Evolutionary conservation across 2,888 invertebrate genomes (phyloP), one percentile per base, ranked within the genome.

Genomic region (Epirrhoe tristata): DNA sequence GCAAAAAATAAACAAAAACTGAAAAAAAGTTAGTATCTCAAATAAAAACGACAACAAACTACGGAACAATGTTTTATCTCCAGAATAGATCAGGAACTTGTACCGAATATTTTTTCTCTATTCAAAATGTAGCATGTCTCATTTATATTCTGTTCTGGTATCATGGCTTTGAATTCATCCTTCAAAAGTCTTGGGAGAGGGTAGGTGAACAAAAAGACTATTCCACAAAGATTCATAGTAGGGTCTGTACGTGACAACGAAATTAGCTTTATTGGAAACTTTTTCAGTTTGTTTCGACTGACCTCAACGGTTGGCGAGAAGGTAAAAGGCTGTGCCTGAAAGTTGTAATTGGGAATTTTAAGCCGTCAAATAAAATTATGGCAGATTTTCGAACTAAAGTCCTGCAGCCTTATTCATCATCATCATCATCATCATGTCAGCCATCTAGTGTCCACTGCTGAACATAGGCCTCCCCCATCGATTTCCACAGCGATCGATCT

Each of bases 111-210:
- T 52, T 52, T 52, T 52, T 52, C 51, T 51, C 12, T 50, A 52
- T n/a, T 52, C 58, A 58, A 58, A 58, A 58, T 10, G 50, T 8
- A 50, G 50, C 16, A n/a, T 39, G 14, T 24, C 58, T 52, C 58
- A 59, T 59, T 59, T 7, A 24, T 59, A 59, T 59, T 59, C 58
- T 14, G 39, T 14, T 46, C 48, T 6, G 32, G 57, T 48, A 32
- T 14, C 14, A 8, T 48, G 39, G 39, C 52, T 52, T 52, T 52
- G 58, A 51, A 59, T 59, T 59, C 59, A 36, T 52, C 52, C 48
- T 48, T 48, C 48, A 48, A 48, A 48, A 48, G 48, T 48, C 48
- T 48, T 14, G 48, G 36, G 36, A 10, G 6, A 48, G 14, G 16
- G n/a, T 46, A 46, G 14, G 48, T 16, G 48, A 48, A 48, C 48